These are phyloP conservation scores for Rhagoletis pomonella DNA, from an alignment of 1,140 invertebrate species.

Conservation along the genomic window DNA sequence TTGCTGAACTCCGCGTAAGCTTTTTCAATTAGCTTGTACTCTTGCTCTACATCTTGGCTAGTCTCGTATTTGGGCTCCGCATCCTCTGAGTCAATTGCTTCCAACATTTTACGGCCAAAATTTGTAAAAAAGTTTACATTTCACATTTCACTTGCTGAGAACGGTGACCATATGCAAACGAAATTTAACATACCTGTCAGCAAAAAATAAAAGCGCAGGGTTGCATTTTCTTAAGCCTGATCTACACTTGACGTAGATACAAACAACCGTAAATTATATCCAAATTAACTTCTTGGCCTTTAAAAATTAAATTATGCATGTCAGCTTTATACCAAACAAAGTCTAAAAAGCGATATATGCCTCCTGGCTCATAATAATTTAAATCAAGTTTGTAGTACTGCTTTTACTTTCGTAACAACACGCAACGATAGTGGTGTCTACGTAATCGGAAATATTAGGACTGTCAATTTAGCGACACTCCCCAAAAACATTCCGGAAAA, in stretches of 20 bases:
- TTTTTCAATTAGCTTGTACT: constrained; percentile 29
- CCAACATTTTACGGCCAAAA: background rate
- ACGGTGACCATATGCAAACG: background rate
- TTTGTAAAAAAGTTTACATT: background rate
- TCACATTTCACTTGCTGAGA: background rate
- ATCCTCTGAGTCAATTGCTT: background rate
- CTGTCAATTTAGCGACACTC: too few species aligned
- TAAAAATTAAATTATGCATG: too few species aligned
- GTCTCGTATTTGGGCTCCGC: constrained; percentile 11
- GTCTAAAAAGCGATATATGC: too few species aligned
- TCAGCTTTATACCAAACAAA: too few species aligned
- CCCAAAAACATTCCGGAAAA: too few species aligned
- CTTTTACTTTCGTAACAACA: too few species aligned
- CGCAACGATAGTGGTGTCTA: too few species aligned
- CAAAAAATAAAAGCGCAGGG: background rate
- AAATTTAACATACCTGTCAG: background rate
- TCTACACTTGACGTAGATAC: background rate
- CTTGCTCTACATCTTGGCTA: background rate
- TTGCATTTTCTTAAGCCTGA: background rate
- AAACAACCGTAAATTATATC: background rate
- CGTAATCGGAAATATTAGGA: too few species aligned
- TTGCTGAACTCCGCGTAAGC: constrained; percentile 24
- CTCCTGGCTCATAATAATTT: too few species aligned
- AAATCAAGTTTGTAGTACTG: too few species aligned
- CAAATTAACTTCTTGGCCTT: too few species aligned